Percentiles rank a stretch among this genome's conserved stretches.
Conservation (phyloP, 1,140 invertebrate species). For the Riptortus pedestris region DNA sequence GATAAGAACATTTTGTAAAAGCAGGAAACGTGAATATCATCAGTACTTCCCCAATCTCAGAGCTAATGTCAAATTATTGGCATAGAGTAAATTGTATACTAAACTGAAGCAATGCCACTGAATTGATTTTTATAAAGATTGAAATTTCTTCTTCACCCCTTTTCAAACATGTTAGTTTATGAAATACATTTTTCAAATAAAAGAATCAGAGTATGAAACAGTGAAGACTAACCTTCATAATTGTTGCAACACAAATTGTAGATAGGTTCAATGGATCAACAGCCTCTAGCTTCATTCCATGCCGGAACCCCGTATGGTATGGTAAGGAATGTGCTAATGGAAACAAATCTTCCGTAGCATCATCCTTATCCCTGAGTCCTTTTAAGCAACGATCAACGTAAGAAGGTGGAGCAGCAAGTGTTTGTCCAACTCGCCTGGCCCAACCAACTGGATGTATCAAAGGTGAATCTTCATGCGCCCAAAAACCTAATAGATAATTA, state of each 20-base stretch:
- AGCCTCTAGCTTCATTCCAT: slow-evolving; percentile 93
- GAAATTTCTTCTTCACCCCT: too few species aligned
- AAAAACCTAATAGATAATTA: slow-evolving; percentile 50
- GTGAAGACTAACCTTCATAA: slow-evolving; percentile 62
- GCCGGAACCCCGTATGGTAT: slow-evolving; percentile 49
- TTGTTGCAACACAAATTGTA: slow-evolving; percentile 86
- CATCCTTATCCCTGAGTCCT: slow-evolving; percentile 50
- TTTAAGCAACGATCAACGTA: slow-evolving; percentile 56
- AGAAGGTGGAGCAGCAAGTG: slow-evolving; percentile 65
- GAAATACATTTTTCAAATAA: too few species aligned
- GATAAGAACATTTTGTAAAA: too few species aligned
- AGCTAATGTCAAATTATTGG: too few species aligned
- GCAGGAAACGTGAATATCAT: too few species aligned
- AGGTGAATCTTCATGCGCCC: slow-evolving; percentile 91
- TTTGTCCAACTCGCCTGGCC: slow-evolving; percentile 72
- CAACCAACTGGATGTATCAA: slow-evolving; percentile 92
- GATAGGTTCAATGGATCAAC: slow-evolving; percentile 92
- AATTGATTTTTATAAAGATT: too few species aligned
- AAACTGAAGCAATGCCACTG: too few species aligned
- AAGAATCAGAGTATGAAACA: too few species aligned
- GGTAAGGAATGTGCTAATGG: slow-evolving; percentile 39
- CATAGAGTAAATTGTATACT: too few species aligned
- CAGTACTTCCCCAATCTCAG: too few species aligned
- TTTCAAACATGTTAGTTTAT: too few species aligned
- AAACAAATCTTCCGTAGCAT: slow-evolving; percentile 65